Percentiles rank a stretch among this genome's conserved stretches.
Conservation (phyloP, 2,797 vertebrate genomes). For the Halcyon chelicuti region DNA sequence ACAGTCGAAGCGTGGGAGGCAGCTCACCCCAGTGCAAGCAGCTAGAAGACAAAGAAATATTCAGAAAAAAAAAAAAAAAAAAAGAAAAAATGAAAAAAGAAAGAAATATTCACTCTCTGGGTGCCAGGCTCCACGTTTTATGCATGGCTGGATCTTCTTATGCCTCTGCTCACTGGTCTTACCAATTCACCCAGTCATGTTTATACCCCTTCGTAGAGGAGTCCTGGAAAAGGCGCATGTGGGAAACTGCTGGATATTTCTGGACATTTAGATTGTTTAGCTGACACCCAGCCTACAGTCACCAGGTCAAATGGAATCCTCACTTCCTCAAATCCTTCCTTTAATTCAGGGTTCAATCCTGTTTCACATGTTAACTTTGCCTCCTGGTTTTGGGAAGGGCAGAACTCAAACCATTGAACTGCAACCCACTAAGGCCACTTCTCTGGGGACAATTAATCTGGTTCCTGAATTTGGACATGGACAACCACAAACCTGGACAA, state of each 20-base stretch:
- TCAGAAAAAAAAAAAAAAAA: too few species aligned
- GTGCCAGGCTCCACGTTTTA: fast-evolving
- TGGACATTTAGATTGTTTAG: fast-evolving
- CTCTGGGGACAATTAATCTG: neutral
- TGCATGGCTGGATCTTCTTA: neutral
- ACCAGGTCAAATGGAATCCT: neutral
- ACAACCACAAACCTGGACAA: neutral
- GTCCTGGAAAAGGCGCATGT: fast-evolving
- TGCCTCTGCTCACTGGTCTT: neutral
- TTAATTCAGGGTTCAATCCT: neutral
- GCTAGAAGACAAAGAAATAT: neutral
- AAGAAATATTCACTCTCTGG: neutral
- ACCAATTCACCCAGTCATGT: neutral
- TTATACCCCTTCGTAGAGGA: neutral
- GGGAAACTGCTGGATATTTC: neutral
- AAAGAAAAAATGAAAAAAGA: too few species aligned
- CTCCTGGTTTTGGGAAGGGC: neutral
- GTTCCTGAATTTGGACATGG: neutral
- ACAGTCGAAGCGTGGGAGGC: neutral
- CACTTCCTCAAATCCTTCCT: neutral
- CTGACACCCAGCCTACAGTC: neutral
- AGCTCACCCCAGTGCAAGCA: neutral
- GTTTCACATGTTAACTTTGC: neutral
- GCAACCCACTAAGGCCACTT: neutral
- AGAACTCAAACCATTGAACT: neutral